Evolutionary conservation across 2,113 vertebrate species (phyloP).

Genomic region (Ceyx cyanopectus): DNA sequence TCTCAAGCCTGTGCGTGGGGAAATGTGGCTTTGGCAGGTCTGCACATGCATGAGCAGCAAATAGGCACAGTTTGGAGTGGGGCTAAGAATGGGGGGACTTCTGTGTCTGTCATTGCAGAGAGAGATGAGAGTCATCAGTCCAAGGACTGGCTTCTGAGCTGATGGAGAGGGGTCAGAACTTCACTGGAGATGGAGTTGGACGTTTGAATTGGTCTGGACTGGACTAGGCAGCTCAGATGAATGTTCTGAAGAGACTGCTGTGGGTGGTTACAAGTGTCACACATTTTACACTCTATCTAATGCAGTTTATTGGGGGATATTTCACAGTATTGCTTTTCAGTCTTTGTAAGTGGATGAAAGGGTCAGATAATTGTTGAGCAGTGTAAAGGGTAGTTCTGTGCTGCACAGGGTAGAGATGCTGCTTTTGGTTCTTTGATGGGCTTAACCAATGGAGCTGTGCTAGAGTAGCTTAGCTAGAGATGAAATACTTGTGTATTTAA

Average conservation of each 20-base stretch:
- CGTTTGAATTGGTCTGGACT: not conserved
- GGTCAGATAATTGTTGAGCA: not conserved
- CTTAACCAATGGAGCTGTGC: not conserved
- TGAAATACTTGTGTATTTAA: not conserved
- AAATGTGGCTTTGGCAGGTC: not conserved
- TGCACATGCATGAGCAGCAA: not conserved
- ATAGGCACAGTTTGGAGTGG: not conserved
- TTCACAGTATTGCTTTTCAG: not conserved
- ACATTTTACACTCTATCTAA: not conserved
- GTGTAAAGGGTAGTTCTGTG: not conserved
- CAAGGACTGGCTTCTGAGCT: not conserved
- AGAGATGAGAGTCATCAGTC: fast-evolving
- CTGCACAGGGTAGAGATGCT: not conserved
- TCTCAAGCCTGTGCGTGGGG: not conserved
- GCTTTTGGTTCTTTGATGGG: not conserved
- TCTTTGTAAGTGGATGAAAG: not conserved
- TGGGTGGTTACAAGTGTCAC: not conserved
- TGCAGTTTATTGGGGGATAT: not conserved
- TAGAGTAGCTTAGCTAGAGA: not conserved
- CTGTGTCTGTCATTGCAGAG: not conserved
- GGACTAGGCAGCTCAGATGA: not conserved
- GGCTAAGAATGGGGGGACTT: not conserved
- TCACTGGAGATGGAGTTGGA: not conserved
- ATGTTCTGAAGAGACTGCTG: not conserved
- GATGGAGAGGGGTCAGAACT: not conserved